phyloP scores from a whole-genome alignment of 1,140 invertebrate genomes.

The Drosophila malerkotliana region DNA sequence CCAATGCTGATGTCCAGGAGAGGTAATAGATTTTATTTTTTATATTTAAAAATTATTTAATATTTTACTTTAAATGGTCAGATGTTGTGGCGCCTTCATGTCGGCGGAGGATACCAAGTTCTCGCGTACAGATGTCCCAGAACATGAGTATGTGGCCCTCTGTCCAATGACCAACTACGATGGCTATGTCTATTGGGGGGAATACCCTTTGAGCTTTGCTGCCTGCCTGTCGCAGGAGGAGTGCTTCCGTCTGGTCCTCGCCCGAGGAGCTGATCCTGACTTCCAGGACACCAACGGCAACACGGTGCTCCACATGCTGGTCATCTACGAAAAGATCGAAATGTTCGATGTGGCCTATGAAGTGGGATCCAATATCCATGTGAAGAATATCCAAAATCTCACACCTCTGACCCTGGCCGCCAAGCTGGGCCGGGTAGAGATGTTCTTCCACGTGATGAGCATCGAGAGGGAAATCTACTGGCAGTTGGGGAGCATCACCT shows the following conservation, averaged over 20 bases:
- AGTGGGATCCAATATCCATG: constrained; percentile 92
- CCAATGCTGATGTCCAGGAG: constrained; percentile 95
- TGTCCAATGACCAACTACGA: constrained; percentile 95
- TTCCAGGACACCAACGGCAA: constrained; percentile 99
- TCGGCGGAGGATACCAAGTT: constrained; percentile 98
- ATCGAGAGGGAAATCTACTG: constrained; percentile 98
- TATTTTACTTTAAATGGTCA: constrained; percentile 4
- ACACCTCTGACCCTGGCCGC: constrained; percentile 97
- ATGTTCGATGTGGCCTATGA: constrained; percentile 98
- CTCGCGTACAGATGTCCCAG: constrained; percentile 92
- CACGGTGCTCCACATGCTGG: constrained; percentile 97
- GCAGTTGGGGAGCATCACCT: constrained; percentile 97
- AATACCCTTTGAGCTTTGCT: constrained; percentile 98
- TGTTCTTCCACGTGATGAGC: constrained; percentile 98
- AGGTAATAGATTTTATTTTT: constrained; percentile 80
- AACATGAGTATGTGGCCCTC: constrained; percentile 97
- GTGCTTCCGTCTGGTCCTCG: constrained; percentile 96
- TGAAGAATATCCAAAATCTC: constrained; percentile 94
- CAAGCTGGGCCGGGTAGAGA: constrained; percentile 95
- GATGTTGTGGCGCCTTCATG: constrained; percentile 97
- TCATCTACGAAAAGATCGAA: constrained; percentile 96
- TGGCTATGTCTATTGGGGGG: constrained; percentile 99
- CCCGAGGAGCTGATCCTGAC: constrained; percentile 97
- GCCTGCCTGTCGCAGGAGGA: constrained; percentile 98
- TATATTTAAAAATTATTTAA: neutral